Percentiles rank a stretch among this genome's conserved stretches.
phyloP scores from a whole-genome alignment of 2,888 invertebrate genomes.

The Cybosia mesomella region DNA sequence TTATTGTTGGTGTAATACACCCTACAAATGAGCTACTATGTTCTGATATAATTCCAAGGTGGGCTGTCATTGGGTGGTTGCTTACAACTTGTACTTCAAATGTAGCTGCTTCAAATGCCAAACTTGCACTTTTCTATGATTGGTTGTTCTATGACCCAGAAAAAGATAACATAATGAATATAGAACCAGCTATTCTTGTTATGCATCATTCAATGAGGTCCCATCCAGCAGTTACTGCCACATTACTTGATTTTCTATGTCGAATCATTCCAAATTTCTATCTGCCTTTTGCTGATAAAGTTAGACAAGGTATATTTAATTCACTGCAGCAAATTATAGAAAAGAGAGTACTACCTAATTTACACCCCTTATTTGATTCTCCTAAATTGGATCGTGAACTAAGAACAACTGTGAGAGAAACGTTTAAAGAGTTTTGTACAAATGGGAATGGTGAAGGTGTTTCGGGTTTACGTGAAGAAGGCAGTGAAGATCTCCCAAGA shows the following conservation, averaged over 20 bases:
- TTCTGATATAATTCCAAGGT: slow-evolving; percentile 97
- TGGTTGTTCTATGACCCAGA: slow-evolving; percentile 97
- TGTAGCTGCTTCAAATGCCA: slow-evolving; percentile 96
- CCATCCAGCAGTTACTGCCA: slow-evolving; percentile 96
- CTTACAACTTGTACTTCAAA: slow-evolving; percentile 96
- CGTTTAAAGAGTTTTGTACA: slow-evolving; percentile 96
- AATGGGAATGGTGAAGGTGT: slow-evolving; percentile 83
- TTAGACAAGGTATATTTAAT: slow-evolving; percentile 93
- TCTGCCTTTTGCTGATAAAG: slow-evolving; percentile 92
- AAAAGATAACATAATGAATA: slow-evolving; percentile 98
- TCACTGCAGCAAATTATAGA: slow-evolving; percentile 95
- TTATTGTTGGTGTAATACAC: slow-evolving; percentile 97
- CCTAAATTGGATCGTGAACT: slow-evolving; percentile 95
- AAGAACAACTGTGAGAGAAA: slow-evolving; percentile 94
- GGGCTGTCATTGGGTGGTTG: slow-evolving; percentile 98
- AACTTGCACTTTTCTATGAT: slow-evolving; percentile 96
- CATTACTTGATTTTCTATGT: slow-evolving; percentile 96
- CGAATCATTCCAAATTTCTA: slow-evolving; percentile 96
- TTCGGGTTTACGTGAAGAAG: slow-evolving; percentile 82
- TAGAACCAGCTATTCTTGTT: slow-evolving; percentile 96
- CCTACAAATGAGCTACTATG: slow-evolving; percentile 96
- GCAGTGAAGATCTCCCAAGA: slow-evolving; percentile 74
- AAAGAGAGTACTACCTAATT: slow-evolving; percentile 95
- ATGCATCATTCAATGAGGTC: slow-evolving; percentile 98
- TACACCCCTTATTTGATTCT: slow-evolving; percentile 95